These are phyloP conservation scores for Cantharis rustica DNA, from an alignment of 2,888 invertebrate species.

Conservation along the genomic window DNA sequence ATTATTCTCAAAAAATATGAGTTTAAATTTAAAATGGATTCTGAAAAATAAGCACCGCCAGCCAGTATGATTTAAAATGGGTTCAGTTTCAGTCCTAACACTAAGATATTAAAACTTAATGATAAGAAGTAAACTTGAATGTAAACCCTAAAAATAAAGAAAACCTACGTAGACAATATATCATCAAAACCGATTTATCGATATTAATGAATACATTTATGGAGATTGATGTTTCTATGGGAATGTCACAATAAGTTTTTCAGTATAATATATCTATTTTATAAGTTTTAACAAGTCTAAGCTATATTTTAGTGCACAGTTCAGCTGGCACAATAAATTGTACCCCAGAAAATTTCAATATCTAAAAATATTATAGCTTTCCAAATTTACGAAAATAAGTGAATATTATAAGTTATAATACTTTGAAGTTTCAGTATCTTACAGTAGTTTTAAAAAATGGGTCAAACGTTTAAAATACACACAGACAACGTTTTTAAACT, in stretches of 20 bases:
- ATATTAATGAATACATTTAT: neutral
- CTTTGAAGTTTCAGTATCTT: neutral
- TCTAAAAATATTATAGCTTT: neutral
- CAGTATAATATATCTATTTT: neutral
- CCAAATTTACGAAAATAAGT: neutral
- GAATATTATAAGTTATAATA: neutral
- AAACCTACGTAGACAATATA: neutral
- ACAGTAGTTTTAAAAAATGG: neutral
- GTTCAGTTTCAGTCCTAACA: too few relatives aligned
- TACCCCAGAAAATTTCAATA: neutral
- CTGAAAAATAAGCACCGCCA: too few relatives aligned
- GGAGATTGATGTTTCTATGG: neutral
- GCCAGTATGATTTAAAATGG: too few relatives aligned
- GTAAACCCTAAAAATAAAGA: neutral
- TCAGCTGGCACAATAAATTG: neutral
- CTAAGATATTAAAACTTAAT: neutral
- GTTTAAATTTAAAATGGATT: too few relatives aligned
- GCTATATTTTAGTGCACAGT: neutral
- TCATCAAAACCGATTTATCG: neutral
- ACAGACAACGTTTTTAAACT: neutral
- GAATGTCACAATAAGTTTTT: neutral
- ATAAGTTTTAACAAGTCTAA: neutral
- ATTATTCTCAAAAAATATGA: too few relatives aligned
- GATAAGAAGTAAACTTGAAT: neutral
- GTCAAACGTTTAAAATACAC: neutral